Base-by-base conservation (phyloP, 2,888 invertebrate genomes). In the Drosophila paramelanica region DNA sequence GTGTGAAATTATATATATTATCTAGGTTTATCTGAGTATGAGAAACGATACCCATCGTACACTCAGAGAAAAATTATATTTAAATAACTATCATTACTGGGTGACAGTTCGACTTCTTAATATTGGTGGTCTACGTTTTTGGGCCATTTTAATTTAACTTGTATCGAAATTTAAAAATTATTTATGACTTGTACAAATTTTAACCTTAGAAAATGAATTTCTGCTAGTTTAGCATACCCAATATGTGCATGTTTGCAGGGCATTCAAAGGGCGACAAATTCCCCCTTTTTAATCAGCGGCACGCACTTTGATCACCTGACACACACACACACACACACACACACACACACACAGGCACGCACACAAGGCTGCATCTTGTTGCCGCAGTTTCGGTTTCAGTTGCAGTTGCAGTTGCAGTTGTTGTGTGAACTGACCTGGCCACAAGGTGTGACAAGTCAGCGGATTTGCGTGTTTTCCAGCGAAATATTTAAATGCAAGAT, bases 401-500 rank as follows among this genome's bases (percentile, higher is more conserved):
- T 62, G 71, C 42, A 36, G 59, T 55, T 65, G 55, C 65, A 56
- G 64, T 67, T 67, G 67, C 43, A 45, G 43, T 55, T 45, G 55
- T 33, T 55, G 55, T 20, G 59, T 61, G 56, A 71, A 76, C 68
- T 74, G 74, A 77, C 83, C 81, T 86, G 83, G 67, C 65, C 67
- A 58, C 70, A 86, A 87, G 89, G 86, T 87, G 86, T 89, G 87
- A 87, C 87, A 87, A 89, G 86, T 88, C 89, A 87, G 88, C 80
- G 89, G 86, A 87, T 89, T 81, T 89, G 89, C 87, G 78, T 88
- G 82, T 81, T 85, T 88, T 85, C 89, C 79, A 68, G 75, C 80
- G 83, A 89, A 85, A 83, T 81, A 81, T 86, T 83, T 88, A 86
- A 88, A 88, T 86, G 83, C 71, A 76, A 85, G 86, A 85, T 88